Evolutionary conservation across 2,888 invertebrate species (phyloP).

Genomic region (Meganola albula): DNA sequence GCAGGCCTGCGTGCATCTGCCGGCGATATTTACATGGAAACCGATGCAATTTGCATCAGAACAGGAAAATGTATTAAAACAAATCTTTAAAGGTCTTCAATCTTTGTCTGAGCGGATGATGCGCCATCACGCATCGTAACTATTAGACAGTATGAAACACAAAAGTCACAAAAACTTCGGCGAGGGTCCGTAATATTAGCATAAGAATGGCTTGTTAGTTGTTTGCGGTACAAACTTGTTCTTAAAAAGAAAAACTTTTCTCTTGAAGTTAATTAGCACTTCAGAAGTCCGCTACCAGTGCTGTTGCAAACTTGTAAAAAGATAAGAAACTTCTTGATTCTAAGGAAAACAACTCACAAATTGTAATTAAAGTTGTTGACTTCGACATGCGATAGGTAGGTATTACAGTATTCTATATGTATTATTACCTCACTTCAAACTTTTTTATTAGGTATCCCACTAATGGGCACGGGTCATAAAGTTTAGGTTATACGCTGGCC

Average conservation of each 20-base stretch:
- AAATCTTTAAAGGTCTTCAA: too few species aligned
- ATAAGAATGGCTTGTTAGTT: slow-evolving; percentile 54
- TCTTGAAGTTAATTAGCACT: slow-evolving; percentile 44
- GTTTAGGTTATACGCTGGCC: too few species aligned
- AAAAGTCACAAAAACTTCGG: slow-evolving; percentile 41
- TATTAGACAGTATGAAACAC: slow-evolving; percentile 34
- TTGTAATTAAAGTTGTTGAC: slow-evolving; percentile 24
- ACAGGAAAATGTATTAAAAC: slow-evolving; percentile 23
- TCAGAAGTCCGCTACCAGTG: slow-evolving; percentile 18
- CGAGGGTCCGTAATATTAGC: slow-evolving; percentile 40
- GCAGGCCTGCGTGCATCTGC: slow-evolving; percentile 37
- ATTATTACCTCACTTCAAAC: too few species aligned
- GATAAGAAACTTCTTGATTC: slow-evolving; percentile 13
- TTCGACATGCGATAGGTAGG: slow-evolving; percentile 23
- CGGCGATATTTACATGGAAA: slow-evolving; percentile 57
- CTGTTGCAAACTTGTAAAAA: slow-evolving; percentile 9
- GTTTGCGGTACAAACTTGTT: too few species aligned
- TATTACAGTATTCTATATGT: too few species aligned
- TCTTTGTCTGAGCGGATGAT: slow-evolving; percentile 26
- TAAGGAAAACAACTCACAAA: slow-evolving; percentile 22
- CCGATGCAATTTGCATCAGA: slow-evolving; percentile 50
- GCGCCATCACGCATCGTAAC: slow-evolving; percentile 18
- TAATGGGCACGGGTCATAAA: too few species aligned
- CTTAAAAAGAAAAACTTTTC: too few species aligned
- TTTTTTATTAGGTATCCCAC: too few species aligned